Percentiles rank a stretch among this genome's conserved stretches.
phyloP scores from a whole-genome alignment of 2,797 vertebrate genomes.

The Hypotaenidia philippensis region DNA sequence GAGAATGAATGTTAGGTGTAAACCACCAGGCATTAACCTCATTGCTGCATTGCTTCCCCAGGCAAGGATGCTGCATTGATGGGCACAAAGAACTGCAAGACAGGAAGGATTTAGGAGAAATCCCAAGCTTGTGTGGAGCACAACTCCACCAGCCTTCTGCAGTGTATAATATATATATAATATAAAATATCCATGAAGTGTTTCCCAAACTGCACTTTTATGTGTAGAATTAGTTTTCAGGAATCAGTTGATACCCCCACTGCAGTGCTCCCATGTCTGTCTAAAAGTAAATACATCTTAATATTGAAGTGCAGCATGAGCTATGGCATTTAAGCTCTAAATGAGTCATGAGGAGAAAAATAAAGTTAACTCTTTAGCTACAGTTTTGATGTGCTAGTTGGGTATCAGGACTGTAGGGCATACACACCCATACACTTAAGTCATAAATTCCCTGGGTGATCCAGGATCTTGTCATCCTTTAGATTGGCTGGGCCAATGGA shows the following conservation, averaged over 20 bases:
- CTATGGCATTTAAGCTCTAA: background rate
- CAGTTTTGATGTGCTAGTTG: background rate
- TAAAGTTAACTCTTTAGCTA: background rate
- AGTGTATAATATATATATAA: rapidly evolving
- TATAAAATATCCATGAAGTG: background rate
- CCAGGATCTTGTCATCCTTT: background rate
- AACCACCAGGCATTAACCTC: background rate
- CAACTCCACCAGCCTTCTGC: background rate
- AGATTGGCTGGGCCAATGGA: background rate
- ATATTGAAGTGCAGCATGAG: background rate
- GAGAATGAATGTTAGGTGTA: background rate
- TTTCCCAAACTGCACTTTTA: background rate
- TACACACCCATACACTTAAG: background rate
- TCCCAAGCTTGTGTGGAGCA: background rate
- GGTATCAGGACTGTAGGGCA: background rate
- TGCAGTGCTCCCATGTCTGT: background rate
- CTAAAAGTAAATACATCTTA: background rate
- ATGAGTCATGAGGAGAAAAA: background rate
- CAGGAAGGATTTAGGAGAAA: background rate
- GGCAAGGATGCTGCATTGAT: background rate
- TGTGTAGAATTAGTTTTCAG: background rate
- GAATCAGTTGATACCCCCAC: background rate
- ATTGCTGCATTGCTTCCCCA: background rate
- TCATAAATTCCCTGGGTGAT: background rate
- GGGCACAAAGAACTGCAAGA: background rate